Evolutionary conservation across 2,113 vertebrate genomes (phyloP), one percentile per base, ranked within the genome.

Genomic region (Litocranius walleri): DNA sequence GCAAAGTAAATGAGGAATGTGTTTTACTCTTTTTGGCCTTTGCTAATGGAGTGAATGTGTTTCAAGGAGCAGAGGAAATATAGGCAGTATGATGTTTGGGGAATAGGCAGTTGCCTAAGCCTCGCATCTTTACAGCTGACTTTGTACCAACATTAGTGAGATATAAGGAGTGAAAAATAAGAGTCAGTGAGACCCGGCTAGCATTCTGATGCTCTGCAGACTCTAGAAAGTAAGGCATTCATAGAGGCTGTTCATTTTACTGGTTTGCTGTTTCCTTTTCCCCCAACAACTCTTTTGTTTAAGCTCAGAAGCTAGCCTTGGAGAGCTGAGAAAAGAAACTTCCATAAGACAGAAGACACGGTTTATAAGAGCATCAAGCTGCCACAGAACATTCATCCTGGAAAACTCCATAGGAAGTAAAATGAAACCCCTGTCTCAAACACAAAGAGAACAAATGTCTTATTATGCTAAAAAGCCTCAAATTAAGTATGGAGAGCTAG

Each of bases 381-480:
- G 30, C n/a, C 36, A 95, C 61, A 45, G 67, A 90, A 95, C 94
- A 82, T n/a, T 94, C 90, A 81, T 40, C 36, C 92, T 94, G n/a
- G 64, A 64, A 95, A 92, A 9, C 45, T 96, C 59, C 50, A 64
- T 7, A 61, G 89, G 43, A 93, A 86, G 78, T n/a, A 88, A 95
- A 97, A 94, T 95, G 90, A 96, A 91, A 94, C 36, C 77, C 96
- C 93, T 90, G 59, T 93, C 74, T 94, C 93, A 91, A 88, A 86
- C 48, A 67, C 91, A 71, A 97, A 94, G 91, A 89, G 83, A n/a
- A 96, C 91, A 96, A 97, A 95, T 91, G 86, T 71, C 91, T 87
- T 93, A 97, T 95, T 97, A 93, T 95, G 93, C 91, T 95, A 93
- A 97, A 92, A 97, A 89, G 25, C 52, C 94, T 87, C 88, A 83